A percentile compares a stretch with the other conserved stretches of the same genome.
Conservation (phyloP, 2,797 vertebrate species). For the Enteromius mattozi region DNA sequence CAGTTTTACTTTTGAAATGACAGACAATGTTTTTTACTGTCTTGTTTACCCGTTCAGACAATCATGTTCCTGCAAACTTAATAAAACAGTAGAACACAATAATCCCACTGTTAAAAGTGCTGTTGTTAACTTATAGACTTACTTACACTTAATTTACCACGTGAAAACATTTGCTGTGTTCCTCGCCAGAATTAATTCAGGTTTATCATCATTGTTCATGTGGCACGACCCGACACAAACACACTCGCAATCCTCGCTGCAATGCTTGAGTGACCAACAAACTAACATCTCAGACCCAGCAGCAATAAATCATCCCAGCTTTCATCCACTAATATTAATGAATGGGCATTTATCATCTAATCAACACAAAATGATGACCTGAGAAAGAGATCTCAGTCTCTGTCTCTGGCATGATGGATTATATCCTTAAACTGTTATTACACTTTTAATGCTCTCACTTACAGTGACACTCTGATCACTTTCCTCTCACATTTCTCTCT, state of each 20-base stretch:
- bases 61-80: no score
- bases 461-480: constrained; percentile 55
- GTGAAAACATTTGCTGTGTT: neutral
- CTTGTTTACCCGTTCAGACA: no score
- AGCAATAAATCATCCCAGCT: constrained; percentile 99
- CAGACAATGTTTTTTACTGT: no score
- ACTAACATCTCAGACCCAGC: constrained; percentile 81
- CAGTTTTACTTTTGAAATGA: no score
- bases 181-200: neutral
- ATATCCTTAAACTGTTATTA: constrained; percentile 92
- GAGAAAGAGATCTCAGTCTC: constrained; percentile 87
- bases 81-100: no score
- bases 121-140: no score
- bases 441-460: constrained; percentile 62
- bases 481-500: constrained; percentile 28
- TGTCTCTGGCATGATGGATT: constrained; percentile 90
- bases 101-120: no score
- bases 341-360: constrained; percentile 99
- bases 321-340: constrained; percentile 99
- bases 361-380: constrained; percentile 94
- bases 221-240: constrained; percentile 6
- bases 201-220: constrained; percentile 3
- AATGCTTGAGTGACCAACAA: constrained; percentile 82
- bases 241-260: constrained; percentile 57
- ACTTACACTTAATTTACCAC: no score